A percentile compares a stretch with the other conserved stretches of the same genome.
Evolutionary conservation across 2,888 invertebrate species (phyloP).

Genomic region (Luffia ferchaultella): DNA sequence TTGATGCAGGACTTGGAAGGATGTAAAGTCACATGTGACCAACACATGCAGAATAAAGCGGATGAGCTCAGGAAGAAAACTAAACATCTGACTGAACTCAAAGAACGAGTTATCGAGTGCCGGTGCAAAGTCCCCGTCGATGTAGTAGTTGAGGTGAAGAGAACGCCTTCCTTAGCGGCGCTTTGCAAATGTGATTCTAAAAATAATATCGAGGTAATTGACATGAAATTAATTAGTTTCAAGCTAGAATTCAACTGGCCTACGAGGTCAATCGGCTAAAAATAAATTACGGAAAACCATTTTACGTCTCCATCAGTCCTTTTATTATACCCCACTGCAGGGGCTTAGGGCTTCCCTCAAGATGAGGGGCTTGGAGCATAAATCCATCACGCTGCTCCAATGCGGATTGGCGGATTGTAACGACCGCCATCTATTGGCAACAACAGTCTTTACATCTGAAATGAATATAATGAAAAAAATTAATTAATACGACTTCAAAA

Average conservation of each 20-base stretch:
- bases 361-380: too few relatives aligned
- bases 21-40: constrained; percentile 3
- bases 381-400: too few relatives aligned
- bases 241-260: too few relatives aligned
- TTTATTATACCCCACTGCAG: too few relatives aligned
- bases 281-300: too few relatives aligned
- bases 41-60: neutral
- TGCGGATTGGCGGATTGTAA: too few relatives aligned
- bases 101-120: constrained; percentile 36
- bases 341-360: too few relatives aligned
- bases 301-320: too few relatives aligned
- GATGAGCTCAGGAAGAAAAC: constrained; percentile 3
- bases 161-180: constrained; percentile 47
- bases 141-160: constrained; percentile 33
- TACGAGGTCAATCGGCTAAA: neutral
- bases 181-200: constrained; percentile 40
- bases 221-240: neutral
- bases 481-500: too few relatives aligned
- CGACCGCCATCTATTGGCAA: too few relatives aligned
- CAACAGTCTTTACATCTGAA: too few relatives aligned
- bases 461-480: too few relatives aligned
- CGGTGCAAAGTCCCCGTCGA: constrained; percentile 42
- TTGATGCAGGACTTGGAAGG: constrained; percentile 2
- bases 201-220: constrained; percentile 28
- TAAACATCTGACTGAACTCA: constrained; percentile 8